These are phyloP conservation scores for Agonopterix heracliana DNA, from an alignment of 2,888 invertebrate species.

Conservation along the genomic window DNA sequence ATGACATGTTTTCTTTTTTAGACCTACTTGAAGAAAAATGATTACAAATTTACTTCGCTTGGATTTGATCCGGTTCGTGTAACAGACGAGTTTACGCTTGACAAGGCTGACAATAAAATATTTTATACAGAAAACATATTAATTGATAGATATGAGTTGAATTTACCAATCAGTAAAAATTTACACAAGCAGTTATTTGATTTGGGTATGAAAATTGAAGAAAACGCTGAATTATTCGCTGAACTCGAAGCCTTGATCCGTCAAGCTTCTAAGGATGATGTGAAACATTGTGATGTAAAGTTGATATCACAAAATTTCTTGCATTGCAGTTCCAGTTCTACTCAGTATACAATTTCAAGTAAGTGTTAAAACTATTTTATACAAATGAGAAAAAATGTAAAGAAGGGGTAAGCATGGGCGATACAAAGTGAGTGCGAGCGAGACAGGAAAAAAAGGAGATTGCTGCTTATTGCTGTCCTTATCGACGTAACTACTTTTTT, in stretches of 20 bases:
- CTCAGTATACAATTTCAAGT: too few relatives aligned
- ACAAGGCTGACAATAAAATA: not conserved
- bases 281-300: constrained; percentile 19
- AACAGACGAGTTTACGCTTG: not conserved
- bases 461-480: too few relatives aligned
- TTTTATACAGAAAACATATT: not conserved
- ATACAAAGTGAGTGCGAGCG: too few relatives aligned
- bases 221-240: constrained; percentile 19
- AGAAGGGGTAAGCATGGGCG: too few relatives aligned
- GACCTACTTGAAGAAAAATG: not conserved
- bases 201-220: constrained; percentile 14
- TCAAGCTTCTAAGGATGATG: constrained; percentile 17
- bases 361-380: too few relatives aligned
- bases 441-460: too few relatives aligned
- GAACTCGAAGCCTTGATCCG: constrained; percentile 24
- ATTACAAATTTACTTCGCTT: not conserved
- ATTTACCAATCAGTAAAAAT: not conserved
- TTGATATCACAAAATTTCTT: constrained; percentile 19
- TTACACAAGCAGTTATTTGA: too few relatives aligned
- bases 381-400: too few relatives aligned
- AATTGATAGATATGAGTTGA: not conserved
- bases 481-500: too few relatives aligned
- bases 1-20: not conserved
- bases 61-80: not conserved
- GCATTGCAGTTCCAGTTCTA: constrained; percentile 3